These are phyloP conservation scores for Tetragonula carbonaria DNA, from an alignment of 2,888 invertebrate species.

Conservation along the genomic window DNA sequence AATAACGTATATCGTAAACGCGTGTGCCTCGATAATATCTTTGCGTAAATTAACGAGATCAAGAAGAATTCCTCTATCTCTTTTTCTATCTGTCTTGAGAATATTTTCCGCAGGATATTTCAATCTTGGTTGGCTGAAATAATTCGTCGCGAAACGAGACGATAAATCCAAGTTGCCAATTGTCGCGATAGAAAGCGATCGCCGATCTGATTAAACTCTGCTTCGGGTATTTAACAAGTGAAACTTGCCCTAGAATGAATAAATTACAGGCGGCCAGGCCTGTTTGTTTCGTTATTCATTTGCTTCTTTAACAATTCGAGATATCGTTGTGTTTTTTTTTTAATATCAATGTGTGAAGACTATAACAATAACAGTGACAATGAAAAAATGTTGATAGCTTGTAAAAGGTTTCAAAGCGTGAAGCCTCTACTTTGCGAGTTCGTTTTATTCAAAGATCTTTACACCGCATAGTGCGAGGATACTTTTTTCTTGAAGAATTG, in stretches of 20 bases:
- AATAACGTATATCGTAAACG: neutral
- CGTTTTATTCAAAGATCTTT: too few species aligned
- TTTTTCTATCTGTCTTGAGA: neutral
- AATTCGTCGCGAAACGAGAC: neutral
- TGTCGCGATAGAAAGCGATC: neutral
- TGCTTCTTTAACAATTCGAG: neutral
- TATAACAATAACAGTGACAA: too few species aligned
- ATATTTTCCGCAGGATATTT: neutral
- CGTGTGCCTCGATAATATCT: neutral
- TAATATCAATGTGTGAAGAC: too few species aligned
- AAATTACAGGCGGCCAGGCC: neutral
- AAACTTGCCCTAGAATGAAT: neutral
- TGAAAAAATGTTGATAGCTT: too few species aligned
- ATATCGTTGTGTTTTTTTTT: neutral
- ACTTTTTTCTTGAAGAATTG: too few species aligned
- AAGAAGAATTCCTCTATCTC: neutral
- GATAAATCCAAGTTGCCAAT: neutral
- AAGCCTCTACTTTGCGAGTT: too few species aligned
- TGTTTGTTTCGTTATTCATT: neutral
- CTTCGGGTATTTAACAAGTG: neutral
- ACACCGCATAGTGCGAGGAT: too few species aligned
- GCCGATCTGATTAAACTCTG: neutral
- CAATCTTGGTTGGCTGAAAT: neutral
- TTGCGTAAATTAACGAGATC: neutral
- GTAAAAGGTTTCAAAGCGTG: too few species aligned